Percentiles rank a stretch among this genome's conserved stretches.
Evolutionary conservation across 2,888 invertebrate genomes (phyloP).

Genomic region (Agrochola litura): DNA sequence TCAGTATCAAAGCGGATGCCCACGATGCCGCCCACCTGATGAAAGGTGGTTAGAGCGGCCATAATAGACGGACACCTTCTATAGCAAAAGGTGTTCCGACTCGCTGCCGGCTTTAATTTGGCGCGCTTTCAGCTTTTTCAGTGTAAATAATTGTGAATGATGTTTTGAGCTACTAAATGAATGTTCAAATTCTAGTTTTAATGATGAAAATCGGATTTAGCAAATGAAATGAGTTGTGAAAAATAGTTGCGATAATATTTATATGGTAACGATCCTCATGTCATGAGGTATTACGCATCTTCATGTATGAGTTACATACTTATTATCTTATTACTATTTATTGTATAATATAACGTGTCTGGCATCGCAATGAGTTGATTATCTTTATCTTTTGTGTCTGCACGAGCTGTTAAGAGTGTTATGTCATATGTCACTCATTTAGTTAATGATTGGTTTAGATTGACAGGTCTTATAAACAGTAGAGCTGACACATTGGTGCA

Average conservation of each 20-base stretch:
- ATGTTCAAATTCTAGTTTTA: slow-evolving; percentile 6
- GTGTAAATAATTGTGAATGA: slow-evolving; percentile 23
- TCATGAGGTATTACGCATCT: slow-evolving; percentile 19
- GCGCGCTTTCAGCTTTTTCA: slow-evolving; percentile 26
- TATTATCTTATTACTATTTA: slow-evolving; percentile 21
- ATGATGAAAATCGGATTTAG: background rate
- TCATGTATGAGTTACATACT: background rate
- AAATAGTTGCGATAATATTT: slow-evolving; percentile 6
- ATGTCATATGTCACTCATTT: background rate
- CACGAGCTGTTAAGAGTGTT: background rate
- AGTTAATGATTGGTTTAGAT: slow-evolving; percentile 12
- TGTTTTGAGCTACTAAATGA: slow-evolving; percentile 19
- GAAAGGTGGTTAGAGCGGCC: slow-evolving; percentile 16
- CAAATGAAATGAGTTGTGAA: background rate
- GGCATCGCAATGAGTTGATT: slow-evolving; percentile 31
- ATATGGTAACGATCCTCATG: background rate
- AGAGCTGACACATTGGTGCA: background rate
- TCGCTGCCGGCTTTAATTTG: slow-evolving; percentile 33
- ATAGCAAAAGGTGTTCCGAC: slow-evolving; percentile 29
- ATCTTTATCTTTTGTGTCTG: slow-evolving; percentile 10
- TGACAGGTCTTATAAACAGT: background rate
- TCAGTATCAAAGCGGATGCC: background rate
- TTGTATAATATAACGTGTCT: slow-evolving; percentile 45
- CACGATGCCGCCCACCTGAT: slow-evolving; percentile 1
- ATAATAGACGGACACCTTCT: slow-evolving; percentile 18